Evolutionary conservation across 1,140 invertebrate species (phyloP).

Genomic region (Cepaea nemoralis): DNA sequence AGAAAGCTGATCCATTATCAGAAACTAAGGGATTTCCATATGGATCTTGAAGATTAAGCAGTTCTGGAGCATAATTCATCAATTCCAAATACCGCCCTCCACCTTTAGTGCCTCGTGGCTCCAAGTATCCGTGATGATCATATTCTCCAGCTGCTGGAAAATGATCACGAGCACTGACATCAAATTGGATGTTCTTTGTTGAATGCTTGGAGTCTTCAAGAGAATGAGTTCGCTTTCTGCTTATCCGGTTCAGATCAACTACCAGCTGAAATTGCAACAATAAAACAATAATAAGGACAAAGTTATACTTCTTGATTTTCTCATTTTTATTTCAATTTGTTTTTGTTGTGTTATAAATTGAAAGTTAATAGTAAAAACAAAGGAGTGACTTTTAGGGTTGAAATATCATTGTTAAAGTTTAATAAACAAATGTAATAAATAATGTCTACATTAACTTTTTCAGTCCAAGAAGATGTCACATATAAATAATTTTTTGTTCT

Average conservation of each 20-base stretch:
- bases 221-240: slow-evolving; percentile 46
- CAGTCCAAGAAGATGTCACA: no score
- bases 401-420: no score
- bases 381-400: no score
- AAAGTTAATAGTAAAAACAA: no score
- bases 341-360: no score
- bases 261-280: slow-evolving; percentile 38
- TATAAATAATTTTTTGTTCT: no score
- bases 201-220: slow-evolving; percentile 42
- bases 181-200: slow-evolving; percentile 20
- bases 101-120: slow-evolving; percentile 44
- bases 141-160: slow-evolving; percentile 44
- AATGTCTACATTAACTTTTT: no score
- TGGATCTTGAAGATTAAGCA: slow-evolving; percentile 29
- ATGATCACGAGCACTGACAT: slow-evolving; percentile 14
- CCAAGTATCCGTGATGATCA: slow-evolving; percentile 47
- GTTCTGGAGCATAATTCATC: slow-evolving; percentile 47
- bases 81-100: slow-evolving; percentile 44
- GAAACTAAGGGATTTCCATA: slow-evolving; percentile 31
- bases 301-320: background rate
- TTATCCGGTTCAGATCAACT: slow-evolving; percentile 42
- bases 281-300: background rate
- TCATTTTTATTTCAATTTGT: background rate
- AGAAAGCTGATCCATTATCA: slow-evolving; percentile 15
- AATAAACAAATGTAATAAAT: no score